Evolutionary conservation across 2,113 vertebrate genomes (phyloP), one percentile per base, ranked within the genome.

Genomic region (Cryptomyrus ogoouensis): DNA sequence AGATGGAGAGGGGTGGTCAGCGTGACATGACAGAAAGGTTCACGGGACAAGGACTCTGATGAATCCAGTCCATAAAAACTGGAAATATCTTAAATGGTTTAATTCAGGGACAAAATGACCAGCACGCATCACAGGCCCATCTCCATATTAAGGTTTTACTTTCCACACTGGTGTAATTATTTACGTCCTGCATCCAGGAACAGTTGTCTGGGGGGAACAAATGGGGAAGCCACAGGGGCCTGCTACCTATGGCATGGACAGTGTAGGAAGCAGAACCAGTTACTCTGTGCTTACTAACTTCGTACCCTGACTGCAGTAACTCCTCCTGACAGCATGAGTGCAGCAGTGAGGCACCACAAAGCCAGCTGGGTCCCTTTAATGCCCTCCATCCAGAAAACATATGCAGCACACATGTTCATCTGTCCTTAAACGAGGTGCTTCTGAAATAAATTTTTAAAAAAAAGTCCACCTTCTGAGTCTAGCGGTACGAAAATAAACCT

Each of bases 321-420:
- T 80, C 74, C 74, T 19, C 74, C 74, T 5, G 15, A 9, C 39
- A 84, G 83, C 39, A 10, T 39, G 42, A 84, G 44, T 19, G 44
- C 83, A 12, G 12, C 83, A 46, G 17, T 47, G 44, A n/a, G 83
- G 80, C n/a, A 12, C 21, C 42, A 84, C 4, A 3, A 39, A 47
- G 44, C 21, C 44, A 46, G 21, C 39, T 24, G 80, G 42, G 21
- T 42, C 83, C 44, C 44, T 10, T 47, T 49, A 42, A 7, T 80
- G 35, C 83, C 83, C 42, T 46, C 83, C 85, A 46, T n/a, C 46
- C 49, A 87, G 47, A n/a, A 87, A 35, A 46, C 49, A 49, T 87
- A n/a, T 49, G 85, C 85, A 87, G 19, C 85, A 52, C 85, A 87
- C 85, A 87, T 87, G 85, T 87, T 35, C 47, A n/a, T 50, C 85